These are phyloP conservation scores for Apamea anceps DNA, from an alignment of 2,888 invertebrate genomes.

Conservation along the genomic window DNA sequence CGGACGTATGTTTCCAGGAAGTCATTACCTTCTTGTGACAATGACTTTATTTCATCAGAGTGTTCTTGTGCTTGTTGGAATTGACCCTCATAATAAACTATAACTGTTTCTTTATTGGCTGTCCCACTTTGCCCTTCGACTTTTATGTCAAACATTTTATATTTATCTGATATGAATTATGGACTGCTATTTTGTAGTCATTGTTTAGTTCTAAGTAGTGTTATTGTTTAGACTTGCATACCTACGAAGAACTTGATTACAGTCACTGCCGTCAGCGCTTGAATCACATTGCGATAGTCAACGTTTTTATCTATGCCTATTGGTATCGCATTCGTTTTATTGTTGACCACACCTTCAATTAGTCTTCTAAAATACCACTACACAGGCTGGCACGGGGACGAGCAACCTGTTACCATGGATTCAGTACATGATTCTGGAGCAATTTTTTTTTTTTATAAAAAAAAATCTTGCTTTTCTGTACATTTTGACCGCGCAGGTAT, in stretches of 20 bases:
- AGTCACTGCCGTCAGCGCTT: slow-evolving; percentile 41
- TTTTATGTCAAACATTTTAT: slow-evolving; percentile 36
- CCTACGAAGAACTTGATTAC: slow-evolving; percentile 51
- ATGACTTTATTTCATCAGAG: slow-evolving; percentile 71
- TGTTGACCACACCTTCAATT: slow-evolving; percentile 6
- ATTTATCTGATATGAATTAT: slow-evolving; percentile 39
- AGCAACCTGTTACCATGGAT: not conserved
- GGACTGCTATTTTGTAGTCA: slow-evolving; percentile 34
- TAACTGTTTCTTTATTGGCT: slow-evolving; percentile 61
- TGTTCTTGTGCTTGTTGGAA: slow-evolving; percentile 59
- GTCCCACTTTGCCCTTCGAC: slow-evolving; percentile 51
- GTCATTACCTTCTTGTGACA: slow-evolving; percentile 72
- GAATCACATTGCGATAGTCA: slow-evolving; percentile 40
- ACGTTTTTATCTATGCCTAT: slow-evolving; percentile 22
- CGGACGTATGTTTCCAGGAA: slow-evolving; percentile 72
- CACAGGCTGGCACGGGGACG: not conserved
- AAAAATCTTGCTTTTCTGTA: too few species aligned
- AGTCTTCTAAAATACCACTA: not conserved
- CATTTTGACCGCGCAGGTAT: too few species aligned
- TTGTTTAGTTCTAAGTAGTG: slow-evolving; percentile 49
- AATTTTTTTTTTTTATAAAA: too few species aligned
- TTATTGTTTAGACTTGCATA: slow-evolving; percentile 51
- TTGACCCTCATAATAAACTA: slow-evolving; percentile 64
- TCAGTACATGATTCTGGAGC: too few species aligned
- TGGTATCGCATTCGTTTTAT: not conserved